Conservation (phyloP, 2,113 vertebrate genomes). For the Phrynocephalus versicolor region DNA sequence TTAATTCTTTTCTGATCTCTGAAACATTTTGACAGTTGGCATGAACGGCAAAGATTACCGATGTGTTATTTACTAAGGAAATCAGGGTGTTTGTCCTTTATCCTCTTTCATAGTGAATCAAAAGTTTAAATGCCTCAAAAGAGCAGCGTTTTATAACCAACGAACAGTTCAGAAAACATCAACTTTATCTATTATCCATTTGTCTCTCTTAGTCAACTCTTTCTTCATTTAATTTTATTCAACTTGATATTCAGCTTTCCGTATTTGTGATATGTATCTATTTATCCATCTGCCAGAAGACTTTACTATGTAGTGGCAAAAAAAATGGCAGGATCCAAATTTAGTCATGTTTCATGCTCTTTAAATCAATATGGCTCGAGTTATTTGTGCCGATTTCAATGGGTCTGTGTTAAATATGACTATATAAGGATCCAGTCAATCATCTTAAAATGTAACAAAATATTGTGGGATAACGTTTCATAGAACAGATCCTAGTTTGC, state of each 20-base stretch:
- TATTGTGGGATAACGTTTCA: background rate
- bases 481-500: background rate
- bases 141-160: background rate
- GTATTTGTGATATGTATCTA: background rate
- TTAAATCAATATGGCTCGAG: background rate
- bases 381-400: background rate
- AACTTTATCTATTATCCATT: background rate
- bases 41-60: background rate
- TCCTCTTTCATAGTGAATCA: background rate
- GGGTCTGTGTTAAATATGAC: background rate
- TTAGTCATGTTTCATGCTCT: background rate
- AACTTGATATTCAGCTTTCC: background rate
- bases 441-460: background rate
- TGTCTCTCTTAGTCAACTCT: background rate
- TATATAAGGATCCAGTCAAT: background rate
- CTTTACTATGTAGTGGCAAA: background rate
- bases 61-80: no score
- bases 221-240: background rate
- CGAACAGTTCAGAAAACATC: background rate
- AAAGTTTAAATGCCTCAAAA: background rate
- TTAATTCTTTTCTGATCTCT: background rate
- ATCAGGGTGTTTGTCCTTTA: background rate
- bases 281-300: background rate
- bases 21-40: background rate
- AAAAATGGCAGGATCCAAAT: background rate